Evolutionary conservation across 2,888 invertebrate species (phyloP), one percentile per base, ranked within the genome.

Genomic region (Aspidiotus destructor): DNA sequence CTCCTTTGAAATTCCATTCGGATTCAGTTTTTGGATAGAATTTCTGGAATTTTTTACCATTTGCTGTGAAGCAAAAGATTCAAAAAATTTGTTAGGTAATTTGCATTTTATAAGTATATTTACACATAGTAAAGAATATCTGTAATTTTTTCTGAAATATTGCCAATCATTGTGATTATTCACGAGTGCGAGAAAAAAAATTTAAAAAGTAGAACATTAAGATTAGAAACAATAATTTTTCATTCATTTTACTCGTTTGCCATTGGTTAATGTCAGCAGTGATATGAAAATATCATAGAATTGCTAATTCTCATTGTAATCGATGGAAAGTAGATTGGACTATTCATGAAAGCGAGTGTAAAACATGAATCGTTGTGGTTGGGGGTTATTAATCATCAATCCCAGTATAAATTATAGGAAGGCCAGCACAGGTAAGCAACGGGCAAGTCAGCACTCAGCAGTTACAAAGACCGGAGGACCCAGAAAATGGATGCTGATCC

Each of bases 1-100:
- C 67, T 67, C 67, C 67, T 67, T 58, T 67, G 28, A 57, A 67
- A 67, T 58, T 58, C 67, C 67, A 67, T 15, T 67, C 67, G 5
- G 58, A 13, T 67, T 67, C 67, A 9, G 62, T 48, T 67, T 67
- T 67, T 58, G 48, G 28, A 60, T 67, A 61, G 42, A 61, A 58
- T 67, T 67, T 67, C 9, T 67, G 67, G 58, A 58, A 67, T 67
- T 67, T 67, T 52, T 67, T 67, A 28, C 28, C 28, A 48, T 44
- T 62, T 44, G 17, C 67, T 67, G 58, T 2, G 6, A 2, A 58
- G 40, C 17, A 58, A 55, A 65, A 55, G 42, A 55, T 48, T 11
- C 48, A 3, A 13, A 48, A 48, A 13, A 48, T n/a, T 11, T 6
- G n/a, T 48, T 48, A 48, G n/a, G 11, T 11, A 48, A 6, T 6